These are phyloP conservation scores for Erebia epiphron DNA, from an alignment of 2,888 invertebrate species.

Conservation along the genomic window DNA sequence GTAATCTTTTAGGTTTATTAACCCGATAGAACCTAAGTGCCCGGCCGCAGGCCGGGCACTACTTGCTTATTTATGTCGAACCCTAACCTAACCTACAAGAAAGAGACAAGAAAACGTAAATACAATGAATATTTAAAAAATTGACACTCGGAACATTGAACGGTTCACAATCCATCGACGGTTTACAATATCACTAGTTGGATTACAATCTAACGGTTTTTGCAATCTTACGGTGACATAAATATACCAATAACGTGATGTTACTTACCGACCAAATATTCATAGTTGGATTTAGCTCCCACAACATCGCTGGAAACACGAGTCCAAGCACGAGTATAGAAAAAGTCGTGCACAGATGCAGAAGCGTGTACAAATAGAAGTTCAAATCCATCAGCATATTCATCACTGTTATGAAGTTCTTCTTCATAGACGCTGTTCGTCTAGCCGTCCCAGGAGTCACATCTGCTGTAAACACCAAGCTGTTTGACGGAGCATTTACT, in stretches of 20 bases:
- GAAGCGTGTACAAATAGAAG: constrained; percentile 82
- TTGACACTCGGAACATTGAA: no score
- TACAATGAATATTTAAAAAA: no score
- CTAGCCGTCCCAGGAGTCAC: constrained; percentile 68
- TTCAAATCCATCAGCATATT: constrained; percentile 72
- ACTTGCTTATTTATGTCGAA: no score
- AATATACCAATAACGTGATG: background rate
- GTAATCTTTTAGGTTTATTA: no score
- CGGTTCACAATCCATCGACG: no score
- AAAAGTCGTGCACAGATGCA: constrained; percentile 80
- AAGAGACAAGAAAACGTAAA: no score
- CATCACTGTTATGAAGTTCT: constrained; percentile 70
- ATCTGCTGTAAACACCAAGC: constrained; percentile 65
- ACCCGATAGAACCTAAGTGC: no score
- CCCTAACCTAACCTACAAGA: no score
- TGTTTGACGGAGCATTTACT: constrained; percentile 68
- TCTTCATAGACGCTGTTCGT: constrained; percentile 70
- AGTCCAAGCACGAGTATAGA: constrained; percentile 78
- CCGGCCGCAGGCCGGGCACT: no score
- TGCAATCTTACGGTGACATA: no score
- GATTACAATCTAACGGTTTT: no score
- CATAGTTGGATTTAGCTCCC: constrained; percentile 67
- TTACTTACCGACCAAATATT: constrained; percentile 73
- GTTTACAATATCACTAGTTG: no score
- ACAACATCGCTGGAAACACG: constrained; percentile 80